Conservation (phyloP, 2,797 vertebrate genomes). For the Poliocrania exsul region DNA sequence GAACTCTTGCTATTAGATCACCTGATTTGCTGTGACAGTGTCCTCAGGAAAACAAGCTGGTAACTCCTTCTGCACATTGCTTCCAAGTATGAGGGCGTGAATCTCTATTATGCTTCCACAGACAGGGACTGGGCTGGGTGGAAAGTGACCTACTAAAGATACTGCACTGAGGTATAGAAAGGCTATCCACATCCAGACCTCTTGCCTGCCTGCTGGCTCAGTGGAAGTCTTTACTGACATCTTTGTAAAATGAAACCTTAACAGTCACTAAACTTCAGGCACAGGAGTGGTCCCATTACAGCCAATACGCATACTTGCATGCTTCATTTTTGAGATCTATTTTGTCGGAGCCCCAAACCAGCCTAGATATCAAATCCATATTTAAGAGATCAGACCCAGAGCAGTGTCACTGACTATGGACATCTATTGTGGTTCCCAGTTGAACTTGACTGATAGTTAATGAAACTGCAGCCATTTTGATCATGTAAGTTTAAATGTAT, state of each 20-base stretch:
- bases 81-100: not conserved
- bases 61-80: not conserved
- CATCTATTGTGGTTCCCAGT: accelerated
- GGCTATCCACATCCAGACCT: not conserved
- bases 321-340: not conserved
- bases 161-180: not conserved
- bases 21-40: not conserved
- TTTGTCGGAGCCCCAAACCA: not conserved
- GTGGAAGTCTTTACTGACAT: not conserved
- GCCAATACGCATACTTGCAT: accelerated
- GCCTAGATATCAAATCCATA: not conserved
- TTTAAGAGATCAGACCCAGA: not conserved
- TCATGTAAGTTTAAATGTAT: not conserved
- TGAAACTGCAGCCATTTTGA: not conserved
- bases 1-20: not conserved
- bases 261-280: not conserved
- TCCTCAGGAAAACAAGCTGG: not conserved
- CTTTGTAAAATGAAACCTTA: not conserved
- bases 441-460: not conserved
- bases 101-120: not conserved
- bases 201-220: not conserved
- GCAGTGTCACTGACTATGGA: not conserved
- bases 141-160: not conserved
- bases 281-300: not conserved
- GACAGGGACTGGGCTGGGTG: not conserved